Conservation (phyloP, 1,140 invertebrate genomes). For the Apolygus lucorum region DNA sequence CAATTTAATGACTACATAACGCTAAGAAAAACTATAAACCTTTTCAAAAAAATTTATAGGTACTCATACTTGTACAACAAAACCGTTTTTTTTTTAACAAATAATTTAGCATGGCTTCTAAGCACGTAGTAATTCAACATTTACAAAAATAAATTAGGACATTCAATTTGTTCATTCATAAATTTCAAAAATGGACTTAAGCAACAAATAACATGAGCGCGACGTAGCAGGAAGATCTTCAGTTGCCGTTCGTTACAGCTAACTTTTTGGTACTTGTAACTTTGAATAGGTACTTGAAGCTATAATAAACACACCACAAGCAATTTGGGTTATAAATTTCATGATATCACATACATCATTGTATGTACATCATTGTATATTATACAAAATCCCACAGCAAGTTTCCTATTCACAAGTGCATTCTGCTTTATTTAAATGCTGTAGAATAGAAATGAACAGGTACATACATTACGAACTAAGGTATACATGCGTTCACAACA, state of each 20-base stretch:
- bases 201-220: not conserved
- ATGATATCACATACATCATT: not conserved
- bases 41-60: not conserved
- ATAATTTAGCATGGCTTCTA: no score
- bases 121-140: not conserved
- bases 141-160: not conserved
- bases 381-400: no score
- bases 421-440: no score
- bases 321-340: not conserved
- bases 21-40: not conserved
- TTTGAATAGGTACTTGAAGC: not conserved
- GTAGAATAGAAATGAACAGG: no score
- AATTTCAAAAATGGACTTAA: not conserved
- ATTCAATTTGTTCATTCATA: not conserved
- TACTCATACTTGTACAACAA: not conserved
- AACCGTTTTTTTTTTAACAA: not conserved
- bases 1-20: not conserved
- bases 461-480: no score
- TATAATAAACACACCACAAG: not conserved
- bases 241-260: no score
- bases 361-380: no score
- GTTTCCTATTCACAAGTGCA: no score
- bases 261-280: no score
- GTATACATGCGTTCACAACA: no score
- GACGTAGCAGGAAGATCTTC: not conserved